Evolutionary conservation across 2,888 invertebrate genomes (phyloP).

Genomic region (Drosophila stalkeri): DNA sequence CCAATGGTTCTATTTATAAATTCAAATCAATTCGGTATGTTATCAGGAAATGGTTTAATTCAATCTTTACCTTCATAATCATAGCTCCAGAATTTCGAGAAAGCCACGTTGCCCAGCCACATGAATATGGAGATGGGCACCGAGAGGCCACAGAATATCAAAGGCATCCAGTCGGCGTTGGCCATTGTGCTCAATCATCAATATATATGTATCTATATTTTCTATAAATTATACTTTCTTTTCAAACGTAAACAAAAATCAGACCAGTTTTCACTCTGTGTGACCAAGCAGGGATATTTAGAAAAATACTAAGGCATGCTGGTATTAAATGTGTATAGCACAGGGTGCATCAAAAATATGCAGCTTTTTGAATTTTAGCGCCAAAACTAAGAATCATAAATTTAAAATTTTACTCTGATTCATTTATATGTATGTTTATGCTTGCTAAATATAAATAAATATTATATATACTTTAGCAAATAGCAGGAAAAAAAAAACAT

Average conservation of each 20-base stretch:
- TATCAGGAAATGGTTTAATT: slow-evolving; percentile 15
- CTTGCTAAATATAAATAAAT: neutral
- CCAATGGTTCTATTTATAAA: slow-evolving; percentile 66
- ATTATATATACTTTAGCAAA: neutral
- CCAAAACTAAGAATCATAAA: neutral
- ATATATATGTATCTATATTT: neutral
- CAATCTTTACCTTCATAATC: slow-evolving; percentile 86
- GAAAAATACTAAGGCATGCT: slow-evolving; percentile 21
- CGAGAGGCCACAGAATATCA: slow-evolving; percentile 89
- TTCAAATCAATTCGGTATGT: neutral
- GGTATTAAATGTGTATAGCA: slow-evolving; percentile 14
- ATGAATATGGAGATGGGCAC: slow-evolving; percentile 91
- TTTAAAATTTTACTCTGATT: neutral
- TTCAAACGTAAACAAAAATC: slow-evolving; percentile 53
- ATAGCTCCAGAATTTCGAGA: slow-evolving; percentile 87
- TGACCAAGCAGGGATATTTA: slow-evolving; percentile 11
- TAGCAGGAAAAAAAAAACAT: slow-evolving; percentile 7
- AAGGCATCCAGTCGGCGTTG: slow-evolving; percentile 85
- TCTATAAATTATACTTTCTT: slow-evolving; percentile 9
- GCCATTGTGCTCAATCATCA: slow-evolving; percentile 24
- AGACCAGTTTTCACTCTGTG: slow-evolving; percentile 16
- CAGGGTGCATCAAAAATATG: slow-evolving; percentile 30
- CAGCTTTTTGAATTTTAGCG: slow-evolving; percentile 28
- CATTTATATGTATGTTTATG: neutral
- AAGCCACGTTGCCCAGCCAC: slow-evolving; percentile 90